Evolutionary conservation across 2,797 vertebrate species (phyloP), one percentile per base, ranked within the genome.

Genomic region (Phyllotis vaccarum): DNA sequence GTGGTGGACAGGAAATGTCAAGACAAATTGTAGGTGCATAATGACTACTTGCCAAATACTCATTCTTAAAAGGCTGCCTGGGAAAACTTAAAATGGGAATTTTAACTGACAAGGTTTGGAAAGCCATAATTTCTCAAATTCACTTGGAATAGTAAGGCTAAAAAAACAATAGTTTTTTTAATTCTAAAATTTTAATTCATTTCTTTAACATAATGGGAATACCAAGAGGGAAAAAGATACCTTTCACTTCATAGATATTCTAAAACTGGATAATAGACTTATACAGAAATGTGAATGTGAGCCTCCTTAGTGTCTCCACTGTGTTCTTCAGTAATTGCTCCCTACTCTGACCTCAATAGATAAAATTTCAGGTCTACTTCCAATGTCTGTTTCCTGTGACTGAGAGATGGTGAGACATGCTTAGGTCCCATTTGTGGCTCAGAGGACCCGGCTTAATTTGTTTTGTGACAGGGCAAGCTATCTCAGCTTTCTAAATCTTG

Each of bases 81-180:
- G 70, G 75, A 54, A 79, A 37, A 80, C 89, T 91, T 46, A 86
- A 86, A 82, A 46, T 17, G 88, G 60, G 12, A 89, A 91, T n/a
- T 29, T 89, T 37, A 86, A 68, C 34, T 89, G 81, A 81, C 1
- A 11, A 78, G 31, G 19, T 52, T 86, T 34, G 22, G 40, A 74
- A 83, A 49, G 68, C 34, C 16, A 58, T 80, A 54, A 85, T 93
- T 96, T 87, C 86, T 79, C 83, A 88, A 81, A 34, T 75, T 93
- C 43, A 68, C 37, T 75, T 85, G 14, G 19, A 19, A 68, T 8
- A 87, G 17, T 22, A 24, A 91, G 78, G n/a, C n/a, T 93, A 66
- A 78, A 91, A 72, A 86, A 34, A 14, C n/a, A n/a, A n/a, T n/a
- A n/a, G 70, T 95, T 90, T 76, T 68, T 62, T 17, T n/a, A 62